Percentiles rank a stretch among this genome's conserved stretches.
phyloP scores from a whole-genome alignment of 2,113 vertebrate genomes.

The Cochlearius cochlearius region DNA sequence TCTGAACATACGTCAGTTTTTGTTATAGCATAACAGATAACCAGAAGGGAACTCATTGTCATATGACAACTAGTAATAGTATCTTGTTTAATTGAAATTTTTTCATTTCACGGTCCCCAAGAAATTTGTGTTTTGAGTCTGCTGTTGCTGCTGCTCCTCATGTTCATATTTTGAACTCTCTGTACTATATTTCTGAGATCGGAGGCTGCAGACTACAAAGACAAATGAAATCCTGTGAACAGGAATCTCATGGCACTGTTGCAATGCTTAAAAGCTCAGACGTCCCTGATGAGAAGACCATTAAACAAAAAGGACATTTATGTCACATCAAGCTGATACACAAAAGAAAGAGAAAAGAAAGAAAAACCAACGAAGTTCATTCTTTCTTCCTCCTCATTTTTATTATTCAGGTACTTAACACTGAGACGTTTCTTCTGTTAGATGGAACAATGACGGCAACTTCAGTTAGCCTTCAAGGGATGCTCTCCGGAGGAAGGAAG shows the following conservation, averaged over 20 bases:
- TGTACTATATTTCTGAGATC: not conserved
- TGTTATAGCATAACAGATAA: not conserved
- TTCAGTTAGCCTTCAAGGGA: not conserved
- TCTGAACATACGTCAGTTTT: not conserved
- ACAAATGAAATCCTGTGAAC: not conserved
- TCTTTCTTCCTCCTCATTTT: not conserved
- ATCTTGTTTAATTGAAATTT: not conserved
- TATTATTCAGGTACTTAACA: not conserved
- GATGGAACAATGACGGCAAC: not conserved
- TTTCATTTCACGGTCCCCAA: not conserved
- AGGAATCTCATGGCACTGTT: not conserved
- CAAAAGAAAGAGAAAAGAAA: not conserved
- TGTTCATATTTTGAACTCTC: not conserved
- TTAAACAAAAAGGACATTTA: not conserved
- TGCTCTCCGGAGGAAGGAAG: not conserved
- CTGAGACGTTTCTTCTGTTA: not conserved
- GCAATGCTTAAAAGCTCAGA: not conserved
- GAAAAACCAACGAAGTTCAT: not conserved
- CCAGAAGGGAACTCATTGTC: not conserved
- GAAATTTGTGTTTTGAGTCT: not conserved
- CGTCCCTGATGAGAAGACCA: not conserved
- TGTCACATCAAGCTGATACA: not conserved
- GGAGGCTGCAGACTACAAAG: not conserved
- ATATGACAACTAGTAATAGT: not conserved
- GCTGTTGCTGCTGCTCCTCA: not conserved